Conservation (phyloP, 1,140 invertebrate species). For the Teleopsis dalmanni region DNA sequence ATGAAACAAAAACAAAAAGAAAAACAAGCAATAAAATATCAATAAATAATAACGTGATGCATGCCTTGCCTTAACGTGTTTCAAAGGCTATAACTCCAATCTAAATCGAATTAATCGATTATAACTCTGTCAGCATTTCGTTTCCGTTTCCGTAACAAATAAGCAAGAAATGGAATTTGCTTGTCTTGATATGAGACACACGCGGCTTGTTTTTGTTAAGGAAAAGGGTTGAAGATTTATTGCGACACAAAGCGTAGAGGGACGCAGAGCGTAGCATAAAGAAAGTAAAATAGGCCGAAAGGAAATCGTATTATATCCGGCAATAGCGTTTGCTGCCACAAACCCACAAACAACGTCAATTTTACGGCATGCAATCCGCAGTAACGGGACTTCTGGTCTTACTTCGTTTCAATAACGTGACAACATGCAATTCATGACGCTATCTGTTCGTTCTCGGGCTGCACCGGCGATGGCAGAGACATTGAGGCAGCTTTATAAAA, state of each 20-base stretch:
- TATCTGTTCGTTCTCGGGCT: too few species aligned
- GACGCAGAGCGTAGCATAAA: not conserved
- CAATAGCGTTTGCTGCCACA: not conserved
- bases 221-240: conserved; percentile 43
- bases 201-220: not conserved
- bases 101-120: conserved; percentile 45
- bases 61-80: conserved; percentile 7
- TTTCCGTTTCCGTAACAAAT: conserved; percentile 39
- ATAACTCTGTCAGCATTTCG: conserved; percentile 39
- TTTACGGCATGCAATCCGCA: not conserved
- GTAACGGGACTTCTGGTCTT: not conserved
- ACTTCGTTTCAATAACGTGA: conserved; percentile 40
- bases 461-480: too few species aligned
- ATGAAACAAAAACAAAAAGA: not conserved
- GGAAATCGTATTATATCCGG: conserved; percentile 1
- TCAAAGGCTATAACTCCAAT: conserved; percentile 38
- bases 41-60: conserved; percentile 14
- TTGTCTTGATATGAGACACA: not conserved
- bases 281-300: not conserved
- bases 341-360: not conserved
- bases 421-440: conserved; percentile 31
- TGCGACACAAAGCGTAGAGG: conserved; percentile 21
- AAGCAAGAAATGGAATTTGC: not conserved
- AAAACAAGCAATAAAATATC: conserved; percentile 14
- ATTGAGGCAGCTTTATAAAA: too few species aligned